These are phyloP conservation scores for Pycnonotus jocosus DNA, from an alignment of 2,113 vertebrate genomes.

Conservation along the genomic window DNA sequence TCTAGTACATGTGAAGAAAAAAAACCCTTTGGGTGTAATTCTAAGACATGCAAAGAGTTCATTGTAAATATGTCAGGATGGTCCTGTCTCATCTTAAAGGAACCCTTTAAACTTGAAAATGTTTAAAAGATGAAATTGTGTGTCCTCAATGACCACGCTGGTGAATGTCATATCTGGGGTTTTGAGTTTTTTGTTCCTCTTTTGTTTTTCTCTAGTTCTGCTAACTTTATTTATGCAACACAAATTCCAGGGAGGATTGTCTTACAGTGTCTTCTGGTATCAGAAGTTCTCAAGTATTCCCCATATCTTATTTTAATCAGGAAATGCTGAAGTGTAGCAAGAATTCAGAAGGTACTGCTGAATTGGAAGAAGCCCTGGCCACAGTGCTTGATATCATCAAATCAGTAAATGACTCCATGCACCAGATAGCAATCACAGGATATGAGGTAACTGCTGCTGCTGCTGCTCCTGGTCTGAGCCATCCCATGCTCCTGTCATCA, in stretches of 20 bases:
- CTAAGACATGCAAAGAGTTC: neutral
- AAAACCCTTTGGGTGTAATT: neutral
- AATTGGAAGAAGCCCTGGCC: constrained; percentile 87
- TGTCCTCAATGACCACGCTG: neutral
- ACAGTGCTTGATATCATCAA: constrained; percentile 88
- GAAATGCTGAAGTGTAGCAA: constrained; percentile 92
- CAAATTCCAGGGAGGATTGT: neutral
- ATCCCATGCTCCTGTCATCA: neutral
- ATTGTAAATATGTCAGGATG: neutral
- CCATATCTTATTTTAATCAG: constrained; percentile 43
- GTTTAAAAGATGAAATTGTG: neutral
- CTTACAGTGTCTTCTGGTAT: neutral
- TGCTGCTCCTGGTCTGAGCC: neutral
- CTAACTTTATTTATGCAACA: neutral
- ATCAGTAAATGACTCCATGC: constrained; percentile 92
- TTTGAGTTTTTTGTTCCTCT: neutral
- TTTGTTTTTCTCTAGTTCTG: neutral
- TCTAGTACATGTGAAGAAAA: neutral
- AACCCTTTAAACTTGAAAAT: neutral
- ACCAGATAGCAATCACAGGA: constrained; percentile 91
- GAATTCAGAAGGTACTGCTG: constrained; percentile 79
- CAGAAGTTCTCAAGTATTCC: neutral
- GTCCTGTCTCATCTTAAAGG: neutral
- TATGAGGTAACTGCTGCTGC: constrained; percentile 74
- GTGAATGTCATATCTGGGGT: neutral